phyloP scores from a whole-genome alignment of 1,140 invertebrate genomes.

The Anastrepha obliqua region DNA sequence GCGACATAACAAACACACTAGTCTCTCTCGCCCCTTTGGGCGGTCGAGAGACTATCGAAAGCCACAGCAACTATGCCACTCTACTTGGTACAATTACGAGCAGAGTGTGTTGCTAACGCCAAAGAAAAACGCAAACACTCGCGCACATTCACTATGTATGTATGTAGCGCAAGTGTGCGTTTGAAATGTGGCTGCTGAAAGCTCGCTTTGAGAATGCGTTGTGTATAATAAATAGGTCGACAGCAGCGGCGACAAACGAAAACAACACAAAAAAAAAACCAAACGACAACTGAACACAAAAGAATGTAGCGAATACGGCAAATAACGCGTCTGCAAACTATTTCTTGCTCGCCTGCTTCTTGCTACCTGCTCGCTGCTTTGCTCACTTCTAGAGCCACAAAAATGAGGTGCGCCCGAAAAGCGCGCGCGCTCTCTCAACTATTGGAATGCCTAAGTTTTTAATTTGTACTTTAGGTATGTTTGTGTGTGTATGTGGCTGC shows the following conservation, averaged over 20 bases:
- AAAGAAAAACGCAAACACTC: neutral
- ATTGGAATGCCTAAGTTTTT: neutral
- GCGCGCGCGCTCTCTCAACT: conserved; percentile 16
- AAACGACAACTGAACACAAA: neutral
- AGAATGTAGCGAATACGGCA: neutral
- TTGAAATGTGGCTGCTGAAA: conserved; percentile 28
- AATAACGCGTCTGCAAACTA: conserved; percentile 48
- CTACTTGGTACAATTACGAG: too few species aligned
- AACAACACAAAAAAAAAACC: neutral
- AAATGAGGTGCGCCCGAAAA: conserved; percentile 50
- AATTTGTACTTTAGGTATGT: neutral
- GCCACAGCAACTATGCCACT: neutral
- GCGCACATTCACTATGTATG: too few species aligned
- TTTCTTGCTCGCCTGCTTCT: neutral
- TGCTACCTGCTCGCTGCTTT: neutral
- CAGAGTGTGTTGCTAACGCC: conserved; percentile 33
- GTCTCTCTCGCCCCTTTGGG: neutral
- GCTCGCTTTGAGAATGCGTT: neutral
- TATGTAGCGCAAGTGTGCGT: neutral
- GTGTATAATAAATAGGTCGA: conserved; percentile 41
- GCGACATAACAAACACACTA: neutral
- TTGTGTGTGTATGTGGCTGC: neutral
- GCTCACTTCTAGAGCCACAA: conserved; percentile 23
- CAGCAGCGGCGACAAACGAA: conserved; percentile 8
- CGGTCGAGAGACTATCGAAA: neutral